Evolutionary conservation across 2,113 vertebrate genomes (phyloP), one percentile per base, ranked within the genome.

Genomic region (Ctenodactylus gundi): DNA sequence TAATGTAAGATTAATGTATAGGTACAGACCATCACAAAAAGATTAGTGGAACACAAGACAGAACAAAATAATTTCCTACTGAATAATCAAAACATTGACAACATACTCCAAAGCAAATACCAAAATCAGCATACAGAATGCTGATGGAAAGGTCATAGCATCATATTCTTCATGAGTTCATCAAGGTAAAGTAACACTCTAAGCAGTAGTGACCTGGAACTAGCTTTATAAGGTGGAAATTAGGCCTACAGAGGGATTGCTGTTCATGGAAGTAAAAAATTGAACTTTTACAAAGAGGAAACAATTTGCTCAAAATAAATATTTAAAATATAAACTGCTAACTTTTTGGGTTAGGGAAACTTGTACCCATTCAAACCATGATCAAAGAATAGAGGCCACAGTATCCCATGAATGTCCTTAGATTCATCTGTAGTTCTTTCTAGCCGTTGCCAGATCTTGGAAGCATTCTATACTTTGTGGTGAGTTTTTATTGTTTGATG

Each of bases 201-300:
- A 92, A 62, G 27, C n/a, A 72, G 0, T 29, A 34, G 44, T 51
- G 23, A 88, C 10, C 4, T 81, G 68, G 14, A 90, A 94, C 90
- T 53, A 39, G 21, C 82, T 91, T 95, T 92, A 80, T 65, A 93
- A 73, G 51, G 17, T 46, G 58, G 58, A 95, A 73, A 36, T 57
- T 68, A 12, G 7, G 87, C 75, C n/a, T 85, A 1, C 15, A 20
- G n/a, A 85, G 51, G 8, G 18, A 91, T 55, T 78, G n/a, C 44
- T 68, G 36, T 84, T 85, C 27, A 57, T 23, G 0, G 46, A 77
- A 90, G 15, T 68, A n/a, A 75, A 51, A 78, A 72, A 31, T 36
- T 90, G 31, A 67, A 87, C 65, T 89, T 36, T 82, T 72, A 39
- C 34, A 44, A 78, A 89, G 25, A 36, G 39, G 18, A 57, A 90